Conservation (phyloP, 2,797 vertebrate species). For the Chelon labrosus region DNA sequence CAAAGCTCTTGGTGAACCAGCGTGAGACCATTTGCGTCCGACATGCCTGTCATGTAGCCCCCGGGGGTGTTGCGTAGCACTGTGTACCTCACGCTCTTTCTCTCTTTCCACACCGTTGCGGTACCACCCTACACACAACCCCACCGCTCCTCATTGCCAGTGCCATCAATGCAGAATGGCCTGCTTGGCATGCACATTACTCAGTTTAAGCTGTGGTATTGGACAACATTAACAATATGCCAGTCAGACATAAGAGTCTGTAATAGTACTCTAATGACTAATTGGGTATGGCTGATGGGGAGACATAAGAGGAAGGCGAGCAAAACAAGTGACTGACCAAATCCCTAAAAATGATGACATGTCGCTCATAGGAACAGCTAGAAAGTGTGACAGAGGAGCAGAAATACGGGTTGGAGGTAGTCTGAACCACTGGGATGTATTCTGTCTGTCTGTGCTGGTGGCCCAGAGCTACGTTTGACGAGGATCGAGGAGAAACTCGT, state of each 20-base stretch:
- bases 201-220: slow-evolving; percentile 57
- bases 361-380: slow-evolving; percentile 17
- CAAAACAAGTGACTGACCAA: slow-evolving; percentile 35
- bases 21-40: slow-evolving; percentile 54
- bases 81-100: slow-evolving; percentile 26
- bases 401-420: slow-evolving; percentile 24
- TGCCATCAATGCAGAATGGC: slow-evolving; percentile 27
- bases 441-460: slow-evolving; percentile 31
- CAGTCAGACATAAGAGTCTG: slow-evolving; percentile 66
- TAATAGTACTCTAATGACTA: slow-evolving; percentile 70
- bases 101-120: slow-evolving; percentile 28
- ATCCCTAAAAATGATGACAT: slow-evolving; percentile 23
- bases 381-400: slow-evolving; percentile 1
- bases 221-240: slow-evolving; percentile 68
- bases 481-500: slow-evolving; percentile 38
- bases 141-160: slow-evolving; percentile 29
- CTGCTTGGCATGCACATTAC: slow-evolving; percentile 51
- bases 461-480: slow-evolving; percentile 48
- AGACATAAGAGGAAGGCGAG: slow-evolving; percentile 11
- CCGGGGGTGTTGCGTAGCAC: slow-evolving; percentile 29
- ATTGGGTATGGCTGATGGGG: slow-evolving; percentile 38
- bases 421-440: slow-evolving; percentile 31
- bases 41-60: slow-evolving; percentile 50
- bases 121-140: slow-evolving; percentile 16
- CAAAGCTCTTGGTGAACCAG: slow-evolving; percentile 54